Percentiles rank a stretch among this genome's conserved stretches.
phyloP scores from a whole-genome alignment of 2,113 vertebrate species.

The Colaptes auratus region DNA sequence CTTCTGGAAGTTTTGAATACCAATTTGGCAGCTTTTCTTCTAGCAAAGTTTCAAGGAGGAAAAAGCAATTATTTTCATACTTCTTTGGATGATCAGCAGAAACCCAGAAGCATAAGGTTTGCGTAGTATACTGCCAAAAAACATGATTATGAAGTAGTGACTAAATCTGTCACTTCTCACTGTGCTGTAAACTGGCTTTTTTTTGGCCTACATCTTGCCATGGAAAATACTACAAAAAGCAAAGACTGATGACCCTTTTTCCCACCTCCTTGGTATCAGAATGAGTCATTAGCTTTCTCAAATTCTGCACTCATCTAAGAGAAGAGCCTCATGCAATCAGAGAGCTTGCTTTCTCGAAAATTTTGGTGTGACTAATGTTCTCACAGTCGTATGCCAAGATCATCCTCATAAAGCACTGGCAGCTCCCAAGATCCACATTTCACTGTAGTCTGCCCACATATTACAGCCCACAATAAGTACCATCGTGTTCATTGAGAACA shows the following conservation, averaged over 20 bases:
- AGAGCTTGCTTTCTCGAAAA: not conserved
- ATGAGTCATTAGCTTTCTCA: not conserved
- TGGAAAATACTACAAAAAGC: not conserved
- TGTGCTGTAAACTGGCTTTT: not conserved
- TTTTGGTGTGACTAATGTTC: not conserved
- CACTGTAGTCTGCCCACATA: not conserved
- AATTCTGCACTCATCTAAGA: not conserved
- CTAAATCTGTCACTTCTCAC: not conserved
- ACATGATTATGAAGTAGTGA: not conserved
- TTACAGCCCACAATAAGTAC: not conserved
- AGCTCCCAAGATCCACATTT: not conserved
- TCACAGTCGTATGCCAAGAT: not conserved
- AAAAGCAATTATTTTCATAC: constrained; percentile 6
- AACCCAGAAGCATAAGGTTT: not conserved
- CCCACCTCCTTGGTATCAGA: not conserved
- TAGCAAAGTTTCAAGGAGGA: not conserved
- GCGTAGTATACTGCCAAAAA: not conserved
- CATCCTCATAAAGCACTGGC: not conserved
- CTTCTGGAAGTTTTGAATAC: not conserved
- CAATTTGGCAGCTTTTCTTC: not conserved
- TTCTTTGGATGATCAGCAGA: not conserved
- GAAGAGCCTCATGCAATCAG: not conserved
- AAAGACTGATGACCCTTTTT: not conserved
- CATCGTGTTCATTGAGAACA: not conserved
- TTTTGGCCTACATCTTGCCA: not conserved